phyloP scores from a whole-genome alignment of 2,888 invertebrate genomes.

The Oscheius myriophilus region DNA sequence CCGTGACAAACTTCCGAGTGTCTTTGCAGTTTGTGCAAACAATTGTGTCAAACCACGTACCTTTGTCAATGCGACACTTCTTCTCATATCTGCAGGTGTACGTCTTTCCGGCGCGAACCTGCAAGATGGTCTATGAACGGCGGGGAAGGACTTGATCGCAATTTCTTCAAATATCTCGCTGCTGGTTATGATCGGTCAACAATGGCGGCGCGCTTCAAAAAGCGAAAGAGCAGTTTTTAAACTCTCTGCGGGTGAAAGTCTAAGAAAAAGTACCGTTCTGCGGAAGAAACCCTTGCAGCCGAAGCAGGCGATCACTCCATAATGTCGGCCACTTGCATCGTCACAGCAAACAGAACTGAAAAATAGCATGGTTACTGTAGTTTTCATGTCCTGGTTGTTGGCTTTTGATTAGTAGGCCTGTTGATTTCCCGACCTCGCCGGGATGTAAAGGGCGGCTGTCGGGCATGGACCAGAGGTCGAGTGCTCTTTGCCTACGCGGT shows the following conservation, averaged over 20 bases:
- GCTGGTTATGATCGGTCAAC: background rate
- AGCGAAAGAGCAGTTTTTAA: background rate
- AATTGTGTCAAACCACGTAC: conserved; percentile 32
- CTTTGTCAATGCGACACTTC: conserved; percentile 67
- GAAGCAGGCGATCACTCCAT: conserved; percentile 68
- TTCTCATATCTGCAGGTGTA: conserved; percentile 67
- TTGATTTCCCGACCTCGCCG: conserved; percentile 21
- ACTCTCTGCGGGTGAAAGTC: background rate
- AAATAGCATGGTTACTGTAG: conserved; percentile 25
- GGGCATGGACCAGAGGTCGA: conserved; percentile 18
- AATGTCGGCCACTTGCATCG: conserved; percentile 67
- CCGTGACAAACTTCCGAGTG: conserved; percentile 7
- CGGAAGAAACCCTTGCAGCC: conserved; percentile 69
- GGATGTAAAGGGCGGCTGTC: conserved; percentile 27
- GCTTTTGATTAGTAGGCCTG: background rate
- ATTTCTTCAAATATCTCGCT: background rate
- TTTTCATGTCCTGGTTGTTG: conserved; percentile 12
- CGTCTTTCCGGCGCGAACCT: conserved; percentile 64
- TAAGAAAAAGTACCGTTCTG: conserved; percentile 49
- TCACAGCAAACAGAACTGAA: conserved; percentile 68
- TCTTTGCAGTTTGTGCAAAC: background rate
- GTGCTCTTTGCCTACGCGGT: conserved; percentile 7
- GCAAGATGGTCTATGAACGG: conserved; percentile 3
- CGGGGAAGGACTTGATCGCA: background rate
- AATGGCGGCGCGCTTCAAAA: background rate